These are phyloP conservation scores for Tortrix viridana DNA, from an alignment of 2,888 invertebrate genomes.

Conservation along the genomic window DNA sequence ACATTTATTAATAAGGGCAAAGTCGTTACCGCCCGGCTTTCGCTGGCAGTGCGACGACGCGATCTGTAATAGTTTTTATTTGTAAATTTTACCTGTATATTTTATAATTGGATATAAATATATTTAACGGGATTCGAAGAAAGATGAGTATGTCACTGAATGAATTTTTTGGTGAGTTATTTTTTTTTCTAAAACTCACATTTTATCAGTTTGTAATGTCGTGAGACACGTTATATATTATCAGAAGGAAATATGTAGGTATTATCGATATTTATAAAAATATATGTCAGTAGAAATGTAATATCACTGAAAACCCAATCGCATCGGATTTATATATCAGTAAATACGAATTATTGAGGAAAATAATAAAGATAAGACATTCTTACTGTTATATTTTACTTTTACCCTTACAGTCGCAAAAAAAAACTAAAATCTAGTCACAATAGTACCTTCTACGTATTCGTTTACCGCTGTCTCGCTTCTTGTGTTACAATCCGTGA, in stretches of 20 bases:
- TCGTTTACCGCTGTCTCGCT: slow-evolving; percentile 12
- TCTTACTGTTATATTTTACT: too few relatives aligned
- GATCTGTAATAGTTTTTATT: too few relatives aligned
- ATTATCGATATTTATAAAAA: neutral
- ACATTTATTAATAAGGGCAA: too few relatives aligned
- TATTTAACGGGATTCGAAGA: too few relatives aligned
- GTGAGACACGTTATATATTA: neutral
- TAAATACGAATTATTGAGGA: slow-evolving; percentile 1
- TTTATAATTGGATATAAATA: too few relatives aligned
- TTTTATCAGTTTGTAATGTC: neutral
- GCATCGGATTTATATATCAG: slow-evolving; percentile 10
- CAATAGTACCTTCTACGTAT: neutral
- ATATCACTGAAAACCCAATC: slow-evolving; percentile 9
- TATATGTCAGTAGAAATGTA: neutral
- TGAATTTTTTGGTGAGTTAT: too few relatives aligned
- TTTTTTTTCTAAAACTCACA: too few relatives aligned
- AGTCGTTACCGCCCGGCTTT: too few relatives aligned
- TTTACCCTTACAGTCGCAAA: too few relatives aligned
- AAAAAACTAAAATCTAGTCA: neutral
- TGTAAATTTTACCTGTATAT: too few relatives aligned
- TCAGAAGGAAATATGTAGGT: neutral
- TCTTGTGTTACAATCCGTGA: slow-evolving; percentile 33
- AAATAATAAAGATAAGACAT: neutral
- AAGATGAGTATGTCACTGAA: too few relatives aligned
- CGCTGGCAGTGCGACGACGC: too few relatives aligned